These are phyloP conservation scores for Verasper variegatus DNA, from an alignment of 2,113 vertebrate genomes.

Conservation along the genomic window DNA sequence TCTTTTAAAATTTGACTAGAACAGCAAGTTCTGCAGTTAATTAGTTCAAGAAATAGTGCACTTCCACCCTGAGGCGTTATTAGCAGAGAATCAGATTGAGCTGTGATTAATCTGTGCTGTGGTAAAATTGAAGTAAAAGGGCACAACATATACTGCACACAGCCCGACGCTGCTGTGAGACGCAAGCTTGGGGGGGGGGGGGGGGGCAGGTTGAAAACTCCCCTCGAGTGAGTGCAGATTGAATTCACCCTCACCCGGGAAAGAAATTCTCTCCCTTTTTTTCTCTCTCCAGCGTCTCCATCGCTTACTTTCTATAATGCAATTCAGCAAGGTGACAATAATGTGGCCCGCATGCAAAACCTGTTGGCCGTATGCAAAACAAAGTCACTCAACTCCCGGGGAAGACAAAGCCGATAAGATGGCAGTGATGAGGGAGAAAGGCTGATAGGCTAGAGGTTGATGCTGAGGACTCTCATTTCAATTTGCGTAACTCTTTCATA, in stretches of 20 bases:
- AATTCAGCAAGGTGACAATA: conserved; percentile 81
- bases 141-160: conserved; percentile 12
- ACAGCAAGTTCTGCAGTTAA: conserved; percentile 69
- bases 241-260: conserved; percentile 39
- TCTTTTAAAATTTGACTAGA: conserved; percentile 51
- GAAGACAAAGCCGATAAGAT: conserved; percentile 48
- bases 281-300: conserved; percentile 29
- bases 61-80: conserved; percentile 60
- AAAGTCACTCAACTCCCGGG: conserved; percentile 17
- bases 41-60: conserved; percentile 65
- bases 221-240: conserved; percentile 41
- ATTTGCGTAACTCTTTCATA: conserved; percentile 33
- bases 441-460: conserved; percentile 40
- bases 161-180: conserved; percentile 32
- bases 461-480: conserved; percentile 24
- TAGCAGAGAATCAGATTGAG: conserved; percentile 57
- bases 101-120: conserved; percentile 55
- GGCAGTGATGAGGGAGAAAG: conserved; percentile 35
- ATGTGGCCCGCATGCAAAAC: conserved; percentile 73
- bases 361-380: conserved; percentile 73
- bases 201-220: conserved; percentile 40
- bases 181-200: conserved; percentile 14
- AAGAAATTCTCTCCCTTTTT: conserved; percentile 28
- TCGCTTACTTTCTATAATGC: conserved; percentile 65
- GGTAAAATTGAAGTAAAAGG: conserved; percentile 54